These are phyloP conservation scores for Amazona ochrocephala DNA, from an alignment of 2,797 vertebrate species.

Conservation along the genomic window DNA sequence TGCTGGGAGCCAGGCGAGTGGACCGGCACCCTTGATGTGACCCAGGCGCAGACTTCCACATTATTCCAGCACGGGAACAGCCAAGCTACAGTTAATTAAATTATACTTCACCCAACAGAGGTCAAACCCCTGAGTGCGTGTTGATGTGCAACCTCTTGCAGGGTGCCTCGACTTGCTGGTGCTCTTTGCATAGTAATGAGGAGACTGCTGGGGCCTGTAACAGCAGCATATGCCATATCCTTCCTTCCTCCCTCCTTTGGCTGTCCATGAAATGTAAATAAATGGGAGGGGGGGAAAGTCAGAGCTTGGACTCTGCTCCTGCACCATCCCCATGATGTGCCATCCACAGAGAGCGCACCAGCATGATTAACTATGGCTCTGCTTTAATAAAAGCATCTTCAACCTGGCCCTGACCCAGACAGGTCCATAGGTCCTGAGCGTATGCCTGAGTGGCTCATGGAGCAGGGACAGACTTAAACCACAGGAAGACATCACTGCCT, in stretches of 20 bases:
- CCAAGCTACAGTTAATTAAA: constrained; percentile 39
- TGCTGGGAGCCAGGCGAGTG: not conserved
- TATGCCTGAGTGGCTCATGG: fast-evolving
- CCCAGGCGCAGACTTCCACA: not conserved
- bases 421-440: not conserved
- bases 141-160: not conserved
- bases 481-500: fast-evolving
- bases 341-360: fast-evolving
- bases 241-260: not conserved
- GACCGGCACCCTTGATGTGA: not conserved
- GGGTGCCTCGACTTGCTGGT: not conserved
- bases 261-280: fast-evolving
- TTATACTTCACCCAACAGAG: not conserved
- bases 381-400: not conserved
- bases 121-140: not conserved
- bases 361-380: not conserved
- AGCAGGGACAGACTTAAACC: not conserved
- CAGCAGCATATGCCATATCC: fast-evolving
- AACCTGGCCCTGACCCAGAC: not conserved
- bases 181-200: not conserved
- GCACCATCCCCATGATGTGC: fast-evolving
- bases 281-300: not conserved
- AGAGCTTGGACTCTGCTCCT: fast-evolving
- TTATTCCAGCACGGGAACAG: not conserved
- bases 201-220: not conserved